A percentile compares a stretch with the other conserved stretches of the same genome.
These are phyloP conservation scores for Amniataba percoides DNA, from an alignment of 2,797 vertebrate genomes.

Conservation along the genomic window DNA sequence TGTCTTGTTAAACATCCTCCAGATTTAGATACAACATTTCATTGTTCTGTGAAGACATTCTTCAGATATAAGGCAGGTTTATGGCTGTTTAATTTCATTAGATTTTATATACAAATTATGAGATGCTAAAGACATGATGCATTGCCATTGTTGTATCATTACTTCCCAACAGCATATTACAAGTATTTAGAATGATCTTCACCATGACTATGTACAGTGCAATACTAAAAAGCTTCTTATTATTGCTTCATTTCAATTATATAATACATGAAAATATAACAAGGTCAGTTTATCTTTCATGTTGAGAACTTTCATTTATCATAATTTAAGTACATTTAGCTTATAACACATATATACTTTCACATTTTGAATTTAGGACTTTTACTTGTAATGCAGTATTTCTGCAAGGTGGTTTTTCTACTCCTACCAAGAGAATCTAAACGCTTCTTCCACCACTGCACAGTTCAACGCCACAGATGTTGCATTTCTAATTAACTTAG, in stretches of 20 bases:
- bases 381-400: not conserved
- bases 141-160: not conserved
- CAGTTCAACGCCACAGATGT: not conserved
- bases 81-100: not conserved
- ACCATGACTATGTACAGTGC: not conserved
- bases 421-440: not conserved
- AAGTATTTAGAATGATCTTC: constrained; percentile 2
- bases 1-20: not conserved
- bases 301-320: not conserved
- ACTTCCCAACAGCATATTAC: not conserved
- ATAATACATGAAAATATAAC: not conserved
- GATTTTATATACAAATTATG: not conserved
- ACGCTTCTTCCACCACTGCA: not conserved
- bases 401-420: not conserved
- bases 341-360: not conserved
- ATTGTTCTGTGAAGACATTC: constrained; percentile 3
- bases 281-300: not conserved
- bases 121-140: not conserved
- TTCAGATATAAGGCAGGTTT: constrained; percentile 2
- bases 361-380: not conserved
- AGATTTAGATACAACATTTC: not conserved
- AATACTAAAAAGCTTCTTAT: not conserved
- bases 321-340: not conserved
- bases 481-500: not conserved
- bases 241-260: not conserved